A percentile compares a stretch with the other conserved stretches of the same genome.
Conservation (phyloP, 2,888 invertebrate genomes). For the Hofmannophila pseudospretella region DNA sequence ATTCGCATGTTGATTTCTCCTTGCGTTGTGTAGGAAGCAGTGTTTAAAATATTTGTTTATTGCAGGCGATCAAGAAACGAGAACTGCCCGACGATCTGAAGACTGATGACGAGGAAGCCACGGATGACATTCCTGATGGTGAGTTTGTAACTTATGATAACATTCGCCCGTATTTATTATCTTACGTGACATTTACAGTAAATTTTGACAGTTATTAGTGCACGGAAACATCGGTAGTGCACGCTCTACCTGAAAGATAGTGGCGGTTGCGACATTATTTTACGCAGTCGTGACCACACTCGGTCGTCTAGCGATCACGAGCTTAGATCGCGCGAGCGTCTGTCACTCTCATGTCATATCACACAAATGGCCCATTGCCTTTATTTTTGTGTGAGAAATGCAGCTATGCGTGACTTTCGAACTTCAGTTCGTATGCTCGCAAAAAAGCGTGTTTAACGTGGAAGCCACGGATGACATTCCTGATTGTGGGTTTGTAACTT, state of each 20-base stretch:
- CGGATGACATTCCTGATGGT: conserved; percentile 63
- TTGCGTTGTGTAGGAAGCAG: conserved; percentile 12
- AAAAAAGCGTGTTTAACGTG: conserved; percentile 35
- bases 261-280: conserved; percentile 61
- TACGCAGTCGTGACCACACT: conserved; percentile 64
- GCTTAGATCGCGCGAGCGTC: conserved; percentile 36
- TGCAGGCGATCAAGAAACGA: conserved; percentile 71
- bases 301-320: conserved; percentile 46
- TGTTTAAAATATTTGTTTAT: conserved; percentile 29
- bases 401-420: conserved; percentile 39
- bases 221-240: conserved; percentile 20
- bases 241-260: conserved; percentile 42
- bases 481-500: conserved; percentile 51
- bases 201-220: conserved; percentile 10
- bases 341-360: conserved; percentile 28
- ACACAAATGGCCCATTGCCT: conserved; percentile 41
- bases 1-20: conserved; percentile 25
- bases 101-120: conserved; percentile 61
- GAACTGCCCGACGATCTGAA: conserved; percentile 61
- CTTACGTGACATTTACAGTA: conserved; percentile 8
- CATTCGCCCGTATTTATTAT: neutral
- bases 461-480: conserved; percentile 54
- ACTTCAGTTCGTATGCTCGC: conserved; percentile 19
- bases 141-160: conserved; percentile 36
- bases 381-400: conserved; percentile 50